Percentiles rank a stretch among this genome's conserved stretches.
phyloP scores from a whole-genome alignment of 2,113 vertebrate species.

The Trematomus loennbergii region DNA sequence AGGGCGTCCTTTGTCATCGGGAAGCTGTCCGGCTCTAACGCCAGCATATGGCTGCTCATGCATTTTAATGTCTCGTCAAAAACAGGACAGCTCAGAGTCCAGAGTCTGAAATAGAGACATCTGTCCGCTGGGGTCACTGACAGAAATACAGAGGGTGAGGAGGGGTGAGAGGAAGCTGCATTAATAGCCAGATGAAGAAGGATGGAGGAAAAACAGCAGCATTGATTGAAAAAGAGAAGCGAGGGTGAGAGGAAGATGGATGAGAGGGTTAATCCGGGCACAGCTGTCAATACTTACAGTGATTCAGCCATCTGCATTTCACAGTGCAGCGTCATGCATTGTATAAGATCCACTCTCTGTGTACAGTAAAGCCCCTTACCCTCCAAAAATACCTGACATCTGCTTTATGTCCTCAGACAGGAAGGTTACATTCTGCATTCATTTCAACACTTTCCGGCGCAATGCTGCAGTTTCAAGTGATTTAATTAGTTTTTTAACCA shows the following conservation, averaged over 20 bases:
- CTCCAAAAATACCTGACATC: too few species aligned
- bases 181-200: slow-evolving; percentile 41
- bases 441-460: too few species aligned
- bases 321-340: slow-evolving; percentile 28
- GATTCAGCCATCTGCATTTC: slow-evolving; percentile 54
- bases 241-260: slow-evolving; percentile 56
- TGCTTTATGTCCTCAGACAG: too few species aligned
- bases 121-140: slow-evolving; percentile 63
- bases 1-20: slow-evolving; percentile 66
- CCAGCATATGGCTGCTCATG: slow-evolving; percentile 74
- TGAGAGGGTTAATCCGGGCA: slow-evolving; percentile 68
- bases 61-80: slow-evolving; percentile 78
- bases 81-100: slow-evolving; percentile 57
- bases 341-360: slow-evolving; percentile 20
- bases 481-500: too few species aligned
- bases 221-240: slow-evolving; percentile 60
- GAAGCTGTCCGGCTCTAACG: slow-evolving; percentile 32
- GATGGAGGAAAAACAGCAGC: slow-evolving; percentile 28
- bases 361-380: background rate
- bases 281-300: slow-evolving; percentile 68
- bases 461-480: too few species aligned
- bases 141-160: slow-evolving; percentile 17
- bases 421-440: too few species aligned
- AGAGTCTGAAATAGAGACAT: slow-evolving; percentile 70
- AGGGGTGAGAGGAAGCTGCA: slow-evolving; percentile 1